Percentiles rank a stretch among this genome's conserved stretches.
These are phyloP conservation scores for Phengaris alcon DNA, from an alignment of 2,888 invertebrate species.

Conservation along the genomic window DNA sequence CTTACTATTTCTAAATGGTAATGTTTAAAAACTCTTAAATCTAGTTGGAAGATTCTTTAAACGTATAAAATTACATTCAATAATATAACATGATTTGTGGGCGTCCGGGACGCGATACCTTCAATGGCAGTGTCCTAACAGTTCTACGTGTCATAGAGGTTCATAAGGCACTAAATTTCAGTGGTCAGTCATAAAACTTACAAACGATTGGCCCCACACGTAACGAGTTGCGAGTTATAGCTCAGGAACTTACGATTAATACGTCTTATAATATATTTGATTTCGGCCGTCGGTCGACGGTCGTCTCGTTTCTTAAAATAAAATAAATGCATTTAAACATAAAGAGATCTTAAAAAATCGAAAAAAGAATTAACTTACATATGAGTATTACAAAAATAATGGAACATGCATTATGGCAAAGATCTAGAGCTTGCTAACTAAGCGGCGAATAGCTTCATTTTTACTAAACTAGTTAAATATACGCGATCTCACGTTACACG, in stretches of 20 bases:
- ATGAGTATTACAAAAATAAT: constrained; percentile 78
- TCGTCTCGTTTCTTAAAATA: constrained; percentile 60
- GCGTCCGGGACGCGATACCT: constrained; percentile 38
- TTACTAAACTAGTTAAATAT: constrained; percentile 56
- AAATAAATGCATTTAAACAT: constrained; percentile 76
- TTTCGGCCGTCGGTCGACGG: constrained; percentile 51
- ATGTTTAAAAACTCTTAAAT: constrained; percentile 71
- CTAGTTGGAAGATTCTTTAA: constrained; percentile 68
- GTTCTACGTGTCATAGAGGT: constrained; percentile 49
- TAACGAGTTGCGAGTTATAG: constrained; percentile 51
- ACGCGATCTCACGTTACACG: constrained; percentile 41
- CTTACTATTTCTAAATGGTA: constrained; percentile 76
- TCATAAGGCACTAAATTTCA: constrained; percentile 63
- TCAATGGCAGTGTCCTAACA: constrained; percentile 60
- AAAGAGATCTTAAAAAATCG: constrained; percentile 78
- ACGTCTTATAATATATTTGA: constrained; percentile 49
- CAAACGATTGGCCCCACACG: constrained; percentile 58
- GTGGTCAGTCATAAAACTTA: constrained; percentile 49
- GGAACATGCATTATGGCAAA: constrained; percentile 81
- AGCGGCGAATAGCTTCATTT: constrained; percentile 75
- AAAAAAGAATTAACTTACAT: constrained; percentile 69
- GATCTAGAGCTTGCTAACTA: constrained; percentile 75
- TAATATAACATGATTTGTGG: constrained; percentile 53
- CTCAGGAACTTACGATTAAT: constrained; percentile 60
- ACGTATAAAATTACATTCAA: constrained; percentile 45